A percentile compares a stretch with the other conserved stretches of the same genome.
Evolutionary conservation across 2,113 vertebrate species (phyloP).

Genomic region (Hippocampus abdominalis): DNA sequence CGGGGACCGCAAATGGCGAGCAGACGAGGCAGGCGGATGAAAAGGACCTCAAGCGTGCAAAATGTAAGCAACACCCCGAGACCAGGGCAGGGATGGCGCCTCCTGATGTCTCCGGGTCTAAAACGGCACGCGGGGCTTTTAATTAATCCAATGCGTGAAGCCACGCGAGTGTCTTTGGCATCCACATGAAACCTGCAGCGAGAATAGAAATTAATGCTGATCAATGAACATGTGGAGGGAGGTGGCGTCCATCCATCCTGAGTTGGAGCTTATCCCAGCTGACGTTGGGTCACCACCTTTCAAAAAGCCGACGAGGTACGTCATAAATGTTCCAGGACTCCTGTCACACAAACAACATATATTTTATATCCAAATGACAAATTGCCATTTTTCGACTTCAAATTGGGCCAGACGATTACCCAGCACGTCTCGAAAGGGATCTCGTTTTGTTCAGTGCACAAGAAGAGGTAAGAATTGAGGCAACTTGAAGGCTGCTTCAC

Average conservation of each 20-base stretch:
- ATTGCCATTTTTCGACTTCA: no score
- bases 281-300: no score
- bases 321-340: no score
- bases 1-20: background rate
- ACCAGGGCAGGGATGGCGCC: background rate
- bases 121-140: background rate
- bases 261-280: no score
- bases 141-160: background rate
- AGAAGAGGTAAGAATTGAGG: no score
- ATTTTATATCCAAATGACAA: no score
- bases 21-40: conserved; percentile 5
- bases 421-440: no score
- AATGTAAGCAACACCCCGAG: background rate
- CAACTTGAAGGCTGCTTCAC: no score
- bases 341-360: no score
- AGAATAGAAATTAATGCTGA: background rate
- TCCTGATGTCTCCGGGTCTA: background rate
- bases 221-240: background rate
- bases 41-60: conserved; percentile 6
- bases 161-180: background rate
- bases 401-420: no score
- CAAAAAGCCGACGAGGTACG: no score
- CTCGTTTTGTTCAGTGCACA: no score
- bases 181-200: background rate
- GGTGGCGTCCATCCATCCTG: background rate